Evolutionary conservation across 2,888 invertebrate species (phyloP).

Genomic region (Lasioglossum marginatum): DNA sequence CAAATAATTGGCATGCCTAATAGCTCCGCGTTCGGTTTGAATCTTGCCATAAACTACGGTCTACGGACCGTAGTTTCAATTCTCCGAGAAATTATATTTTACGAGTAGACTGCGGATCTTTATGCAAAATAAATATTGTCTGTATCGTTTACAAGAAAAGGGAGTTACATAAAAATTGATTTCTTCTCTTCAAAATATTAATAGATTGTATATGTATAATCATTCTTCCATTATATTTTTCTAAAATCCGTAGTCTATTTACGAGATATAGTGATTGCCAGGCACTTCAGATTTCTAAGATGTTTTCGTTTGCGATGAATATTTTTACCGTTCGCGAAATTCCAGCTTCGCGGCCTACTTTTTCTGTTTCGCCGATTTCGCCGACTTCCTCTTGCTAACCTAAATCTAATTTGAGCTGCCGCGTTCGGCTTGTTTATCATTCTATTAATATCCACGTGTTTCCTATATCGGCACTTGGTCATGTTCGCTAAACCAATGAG

Average conservation of each 20-base stretch:
- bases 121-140: no score
- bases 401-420: constrained; percentile 54
- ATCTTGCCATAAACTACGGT: background rate
- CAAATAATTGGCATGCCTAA: background rate
- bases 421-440: constrained; percentile 54
- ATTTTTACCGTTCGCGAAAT: constrained; percentile 29
- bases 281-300: background rate
- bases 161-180: no score
- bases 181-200: background rate
- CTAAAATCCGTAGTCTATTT: no score
- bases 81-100: no score
- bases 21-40: background rate
- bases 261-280: background rate
- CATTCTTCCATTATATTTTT: no score
- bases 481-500: constrained; percentile 51
- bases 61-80: background rate
- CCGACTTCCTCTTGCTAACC: constrained; percentile 37
- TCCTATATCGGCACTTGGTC: constrained; percentile 54
- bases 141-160: no score
- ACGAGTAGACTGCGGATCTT: no score
- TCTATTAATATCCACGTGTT: constrained; percentile 55
- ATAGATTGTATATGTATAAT: background rate
- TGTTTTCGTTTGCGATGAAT: background rate
- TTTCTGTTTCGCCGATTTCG: constrained; percentile 24
- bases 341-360: constrained; percentile 14